Base-by-base conservation (phyloP, 2,888 invertebrate genomes). In the Thalpophila matura region DNA sequence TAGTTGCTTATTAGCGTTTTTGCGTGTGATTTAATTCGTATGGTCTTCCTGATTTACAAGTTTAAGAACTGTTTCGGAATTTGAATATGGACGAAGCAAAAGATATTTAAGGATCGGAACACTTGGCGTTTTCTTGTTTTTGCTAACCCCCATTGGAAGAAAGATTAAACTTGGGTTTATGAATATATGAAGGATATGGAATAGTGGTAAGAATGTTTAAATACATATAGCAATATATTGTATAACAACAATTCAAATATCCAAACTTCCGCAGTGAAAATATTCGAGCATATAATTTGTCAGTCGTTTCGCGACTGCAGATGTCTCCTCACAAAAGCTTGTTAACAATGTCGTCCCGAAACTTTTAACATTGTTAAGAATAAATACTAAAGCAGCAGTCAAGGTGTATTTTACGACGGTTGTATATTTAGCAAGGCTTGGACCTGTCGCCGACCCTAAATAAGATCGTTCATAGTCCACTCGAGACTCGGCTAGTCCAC, bases 381-480 rank as follows among this genome's bases (percentile, higher is more conserved):
- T 56, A 16, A 37, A 46, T 46, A 57, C 12, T 50, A 37, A 45
- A 27, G 33, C n/a, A 45, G 14, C 24, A 20, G 16, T 18, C 53
- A 43, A 40, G 33, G 62, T 61, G 35, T 45, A 6, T 43, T 76
- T 74, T 63, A 77, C 53, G 45, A 66, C n/a, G 47, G 60, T 56
- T 50, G 38, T 74, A 64, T 66, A 55, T 69, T 51, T 56, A 16
- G 29, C 22, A 51, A 67, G 38, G 53, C 20, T 42, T 43, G 18
- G 35, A 49, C 35, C 46, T 60, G 50, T 65, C 53, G 27, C 7
- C 12, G 38, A 42, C 51, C 29, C 51, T 47, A 37, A 56, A 37
- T 37, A 57, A 56, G 16, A 53, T 45, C 38, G 53, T 71, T 71
- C 55, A 68, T 68, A 49, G 78, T 60, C 46, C 72, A 60, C 65